phyloP scores from a whole-genome alignment of 2,113 vertebrate genomes.

The Zosterops hypoxanthus region DNA sequence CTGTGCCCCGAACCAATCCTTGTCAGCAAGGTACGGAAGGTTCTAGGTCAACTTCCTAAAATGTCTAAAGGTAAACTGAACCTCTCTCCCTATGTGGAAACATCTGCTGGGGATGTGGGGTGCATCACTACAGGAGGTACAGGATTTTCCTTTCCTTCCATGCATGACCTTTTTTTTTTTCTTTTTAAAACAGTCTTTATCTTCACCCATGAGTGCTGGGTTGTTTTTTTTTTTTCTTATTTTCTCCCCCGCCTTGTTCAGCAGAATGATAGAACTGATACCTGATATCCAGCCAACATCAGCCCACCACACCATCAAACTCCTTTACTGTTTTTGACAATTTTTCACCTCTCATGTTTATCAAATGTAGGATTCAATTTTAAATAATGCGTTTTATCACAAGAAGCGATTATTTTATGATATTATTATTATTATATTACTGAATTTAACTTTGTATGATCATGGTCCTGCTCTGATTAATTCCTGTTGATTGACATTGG shows the following conservation, averaged over 20 bases:
- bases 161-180: neutral
- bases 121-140: neutral
- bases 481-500: neutral
- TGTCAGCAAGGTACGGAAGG: too few species aligned
- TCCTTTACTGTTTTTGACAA: neutral
- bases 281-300: neutral
- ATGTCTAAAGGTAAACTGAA: too few species aligned
- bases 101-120: too few species aligned
- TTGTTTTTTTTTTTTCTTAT: too few species aligned
- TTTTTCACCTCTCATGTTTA: neutral
- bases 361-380: neutral
- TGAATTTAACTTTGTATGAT: neutral
- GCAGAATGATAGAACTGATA: neutral
- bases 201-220: rapidly evolving
- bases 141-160: neutral
- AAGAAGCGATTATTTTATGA: neutral
- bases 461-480: neutral
- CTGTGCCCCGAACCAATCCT: too few species aligned
- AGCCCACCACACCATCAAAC: neutral
- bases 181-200: neutral
- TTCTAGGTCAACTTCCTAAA: too few species aligned
- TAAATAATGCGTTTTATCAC: neutral
- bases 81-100: too few species aligned
- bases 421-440: neutral
- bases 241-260: rapidly evolving